phyloP scores from a whole-genome alignment of 2,797 vertebrate genomes.

The Sitta carolinensis region DNA sequence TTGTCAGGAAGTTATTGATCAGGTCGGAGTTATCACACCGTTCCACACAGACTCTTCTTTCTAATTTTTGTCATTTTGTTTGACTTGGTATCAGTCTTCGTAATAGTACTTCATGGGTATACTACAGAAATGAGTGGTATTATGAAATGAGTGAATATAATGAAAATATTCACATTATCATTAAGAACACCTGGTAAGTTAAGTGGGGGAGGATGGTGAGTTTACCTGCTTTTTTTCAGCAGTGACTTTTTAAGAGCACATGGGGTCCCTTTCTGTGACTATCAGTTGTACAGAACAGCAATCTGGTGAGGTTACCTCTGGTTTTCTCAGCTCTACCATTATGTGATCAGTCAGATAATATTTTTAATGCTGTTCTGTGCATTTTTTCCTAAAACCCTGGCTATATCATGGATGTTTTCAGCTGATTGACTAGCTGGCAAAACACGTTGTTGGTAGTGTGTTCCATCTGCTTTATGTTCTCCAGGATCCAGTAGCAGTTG shows the following conservation, averaged over 20 bases:
- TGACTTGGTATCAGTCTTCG: not conserved
- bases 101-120: not conserved
- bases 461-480: constrained; percentile 63
- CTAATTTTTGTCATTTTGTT: not conserved
- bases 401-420: constrained; percentile 18
- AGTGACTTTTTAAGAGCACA: not conserved
- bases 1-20: not conserved
- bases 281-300: not conserved
- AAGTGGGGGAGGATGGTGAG: not conserved
- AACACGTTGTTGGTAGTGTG: constrained; percentile 21
- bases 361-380: not conserved
- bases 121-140: not conserved
- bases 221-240: not conserved
- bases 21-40: not conserved
- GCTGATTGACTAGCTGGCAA: constrained; percentile 43
- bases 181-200: not conserved
- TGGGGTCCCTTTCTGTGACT: not conserved
- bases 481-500: constrained; percentile 54
- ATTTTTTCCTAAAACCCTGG: not conserved
- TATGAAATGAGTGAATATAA: not conserved
- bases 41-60: not conserved
- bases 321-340: not conserved
- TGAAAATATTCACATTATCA: not conserved
- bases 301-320: not conserved
- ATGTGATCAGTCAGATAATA: not conserved